A percentile compares a stretch with the other conserved stretches of the same genome.
These are phyloP conservation scores for Climacteris rufus DNA, from an alignment of 2,113 vertebrate genomes.

Conservation along the genomic window DNA sequence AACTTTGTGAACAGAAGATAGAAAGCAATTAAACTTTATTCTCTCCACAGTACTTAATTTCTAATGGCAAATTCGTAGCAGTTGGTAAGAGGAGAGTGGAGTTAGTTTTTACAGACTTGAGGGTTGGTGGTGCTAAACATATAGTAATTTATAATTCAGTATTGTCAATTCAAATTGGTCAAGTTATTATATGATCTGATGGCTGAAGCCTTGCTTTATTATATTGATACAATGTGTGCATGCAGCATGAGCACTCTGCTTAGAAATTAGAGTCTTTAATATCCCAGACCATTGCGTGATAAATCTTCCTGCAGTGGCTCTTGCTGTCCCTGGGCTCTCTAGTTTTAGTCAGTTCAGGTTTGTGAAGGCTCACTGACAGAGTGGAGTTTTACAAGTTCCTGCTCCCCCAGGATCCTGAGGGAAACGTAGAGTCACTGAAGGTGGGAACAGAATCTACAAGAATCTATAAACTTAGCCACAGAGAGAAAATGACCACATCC, in stretches of 20 bases:
- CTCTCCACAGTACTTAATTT: neutral
- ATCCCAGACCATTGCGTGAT: neutral
- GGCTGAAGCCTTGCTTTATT: neutral
- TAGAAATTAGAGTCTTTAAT: neutral
- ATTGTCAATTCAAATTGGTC: neutral
- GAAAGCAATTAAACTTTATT: neutral
- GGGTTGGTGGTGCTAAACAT: neutral
- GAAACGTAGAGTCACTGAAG: neutral
- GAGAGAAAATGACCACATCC: neutral
- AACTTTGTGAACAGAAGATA: neutral
- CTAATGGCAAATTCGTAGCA: neutral
- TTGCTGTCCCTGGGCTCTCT: neutral
- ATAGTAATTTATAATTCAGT: neutral
- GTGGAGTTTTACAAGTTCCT: neutral
- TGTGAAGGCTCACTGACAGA: neutral
- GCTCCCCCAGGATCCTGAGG: neutral
- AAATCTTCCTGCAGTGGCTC: neutral
- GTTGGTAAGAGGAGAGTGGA: neutral
- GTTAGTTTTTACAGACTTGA: neutral
- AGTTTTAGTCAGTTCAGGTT: neutral
- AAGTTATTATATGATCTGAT: neutral
- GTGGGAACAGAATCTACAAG: neutral
- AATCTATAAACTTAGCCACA: neutral
- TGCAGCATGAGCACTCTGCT: neutral
- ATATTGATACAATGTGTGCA: neutral